Base-by-base conservation (phyloP, 1,140 invertebrate species). In the Calephelis virginiensis region DNA sequence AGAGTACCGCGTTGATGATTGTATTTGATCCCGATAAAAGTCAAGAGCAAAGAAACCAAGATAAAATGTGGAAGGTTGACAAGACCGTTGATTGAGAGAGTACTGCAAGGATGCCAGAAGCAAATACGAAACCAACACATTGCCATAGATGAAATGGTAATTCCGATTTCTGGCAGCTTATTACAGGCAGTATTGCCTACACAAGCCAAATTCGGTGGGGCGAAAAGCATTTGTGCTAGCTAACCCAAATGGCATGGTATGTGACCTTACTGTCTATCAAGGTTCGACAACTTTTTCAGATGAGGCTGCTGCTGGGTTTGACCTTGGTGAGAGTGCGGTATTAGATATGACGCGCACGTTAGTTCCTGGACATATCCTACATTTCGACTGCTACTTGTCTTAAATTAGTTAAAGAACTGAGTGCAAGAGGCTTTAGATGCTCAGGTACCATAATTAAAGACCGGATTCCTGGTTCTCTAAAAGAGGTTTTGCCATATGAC, bases 1-100 rank as follows among this genome's bases (percentile, higher is more conserved):
- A 12, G 64, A 61, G 63, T 37, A 68, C 56, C 11, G 10, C 45
- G 37, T 28, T 72, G 8, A 72, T 69, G 64, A 8, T 68, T 8
- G 70, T 72, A 4, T 64, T 68, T 61, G 72, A 73, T 50, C 6
- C 28, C 10, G 68, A 73, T 50, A 28, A 68, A 6, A 11, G 64
- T 38, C 28, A 5, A n/a, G 72, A 70, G 40, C 10, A 13, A n/a
- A 59, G 56, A 61, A 61, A 48, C 5, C 40, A 68, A 48, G 47
- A 48, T 48, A 73, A 73, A 50, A 7, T 73, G 3, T 70, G 72
- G 72, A 73, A 70, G 49, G 14, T 73, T n/a, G n/a, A n/a, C n/a
- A 6, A 40, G 68, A 11, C 72, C 72, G 10, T n/a, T 73, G 8
- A 61, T 73, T n/a, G 53, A 68, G 1, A 11, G 12, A n/a, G 63